Percentiles rank a stretch among this genome's conserved stretches.
Conservation (phyloP, 2,797 vertebrate species). For the Enteromius trimaculatus region DNA sequence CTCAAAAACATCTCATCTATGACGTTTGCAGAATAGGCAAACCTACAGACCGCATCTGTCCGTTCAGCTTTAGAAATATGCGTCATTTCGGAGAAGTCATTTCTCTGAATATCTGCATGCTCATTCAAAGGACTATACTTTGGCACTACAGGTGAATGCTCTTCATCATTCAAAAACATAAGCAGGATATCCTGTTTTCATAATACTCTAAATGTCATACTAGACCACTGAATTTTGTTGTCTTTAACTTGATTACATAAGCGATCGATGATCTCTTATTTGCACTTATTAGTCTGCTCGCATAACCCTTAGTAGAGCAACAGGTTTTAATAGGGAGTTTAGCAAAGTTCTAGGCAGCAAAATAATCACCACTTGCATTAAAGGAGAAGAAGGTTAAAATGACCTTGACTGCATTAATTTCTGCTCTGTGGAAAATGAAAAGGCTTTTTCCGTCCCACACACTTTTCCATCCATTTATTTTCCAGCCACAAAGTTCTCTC, state of each 20-base stretch:
- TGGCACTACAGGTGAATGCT: slow-evolving; percentile 64
- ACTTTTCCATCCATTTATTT: slow-evolving; percentile 51
- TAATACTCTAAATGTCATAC: slow-evolving; percentile 75
- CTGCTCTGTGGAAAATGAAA: slow-evolving; percentile 36
- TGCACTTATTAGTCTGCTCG: background rate
- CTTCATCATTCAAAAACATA: slow-evolving; percentile 67
- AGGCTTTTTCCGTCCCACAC: slow-evolving; percentile 53
- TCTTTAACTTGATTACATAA: slow-evolving; percentile 21
- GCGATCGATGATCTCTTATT: background rate
- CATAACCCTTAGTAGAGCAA: slow-evolving; percentile 6
- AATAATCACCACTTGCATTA: slow-evolving; percentile 22
- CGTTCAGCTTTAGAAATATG: slow-evolving; percentile 64
- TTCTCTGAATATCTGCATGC: slow-evolving; percentile 69
- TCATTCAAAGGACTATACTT: slow-evolving; percentile 53
- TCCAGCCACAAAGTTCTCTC: slow-evolving; percentile 38
- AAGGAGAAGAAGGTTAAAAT: slow-evolving; percentile 28
- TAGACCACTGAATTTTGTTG: slow-evolving; percentile 56
- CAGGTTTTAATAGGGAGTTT: slow-evolving; percentile 12
- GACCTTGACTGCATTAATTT: slow-evolving; percentile 21
- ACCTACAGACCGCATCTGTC: slow-evolving; percentile 64
- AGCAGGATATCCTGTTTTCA: slow-evolving; percentile 83
- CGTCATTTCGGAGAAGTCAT: slow-evolving; percentile 71
- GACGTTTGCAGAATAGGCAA: slow-evolving; percentile 42
- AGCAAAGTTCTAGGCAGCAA: background rate
- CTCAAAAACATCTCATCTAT: slow-evolving; percentile 61